phyloP scores from a whole-genome alignment of 1,140 invertebrate genomes.

The Eulimnadia texana region DNA sequence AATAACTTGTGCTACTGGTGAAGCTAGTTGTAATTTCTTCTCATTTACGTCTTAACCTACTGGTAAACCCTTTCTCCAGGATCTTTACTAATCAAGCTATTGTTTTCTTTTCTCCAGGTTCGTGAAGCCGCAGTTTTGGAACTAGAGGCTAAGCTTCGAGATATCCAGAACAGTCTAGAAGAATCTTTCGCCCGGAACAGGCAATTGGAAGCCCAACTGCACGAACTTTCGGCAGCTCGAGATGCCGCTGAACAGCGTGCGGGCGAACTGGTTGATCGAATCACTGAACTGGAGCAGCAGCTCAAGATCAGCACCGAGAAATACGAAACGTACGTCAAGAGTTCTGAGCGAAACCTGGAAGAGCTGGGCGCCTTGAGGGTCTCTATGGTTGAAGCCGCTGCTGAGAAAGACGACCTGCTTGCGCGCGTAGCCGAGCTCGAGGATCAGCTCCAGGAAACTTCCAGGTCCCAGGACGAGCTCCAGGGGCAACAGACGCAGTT shows the following conservation, averaged over 20 bases:
- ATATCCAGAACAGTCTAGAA: too few species aligned
- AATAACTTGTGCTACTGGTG: too few species aligned
- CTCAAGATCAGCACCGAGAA: not conserved
- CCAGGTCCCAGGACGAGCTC: too few species aligned
- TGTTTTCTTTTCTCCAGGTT: too few species aligned
- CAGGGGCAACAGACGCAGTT: not conserved
- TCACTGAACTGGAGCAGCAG: not conserved
- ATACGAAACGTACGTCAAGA: not conserved
- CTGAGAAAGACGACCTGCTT: not conserved
- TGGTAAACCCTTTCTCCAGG: too few species aligned
- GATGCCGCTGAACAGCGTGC: not conserved
- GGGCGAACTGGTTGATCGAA: not conserved
- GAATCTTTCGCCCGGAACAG: too few species aligned
- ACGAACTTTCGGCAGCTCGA: not conserved
- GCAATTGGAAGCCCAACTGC: slow-evolving; percentile 1
- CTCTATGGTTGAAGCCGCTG: not conserved
- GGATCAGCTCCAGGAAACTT: not conserved
- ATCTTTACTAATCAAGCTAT: too few species aligned
- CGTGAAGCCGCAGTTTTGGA: too few species aligned
- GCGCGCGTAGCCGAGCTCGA: not conserved
- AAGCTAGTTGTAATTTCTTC: too few species aligned
- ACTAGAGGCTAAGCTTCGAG: too few species aligned
- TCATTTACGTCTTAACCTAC: too few species aligned
- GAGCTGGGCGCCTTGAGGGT: not conserved
- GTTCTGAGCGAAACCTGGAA: not conserved